Percentiles rank a stretch among this genome's conserved stretches.
Conservation (phyloP, 1,140 invertebrate genomes). For the Phocides pigmalion region DNA sequence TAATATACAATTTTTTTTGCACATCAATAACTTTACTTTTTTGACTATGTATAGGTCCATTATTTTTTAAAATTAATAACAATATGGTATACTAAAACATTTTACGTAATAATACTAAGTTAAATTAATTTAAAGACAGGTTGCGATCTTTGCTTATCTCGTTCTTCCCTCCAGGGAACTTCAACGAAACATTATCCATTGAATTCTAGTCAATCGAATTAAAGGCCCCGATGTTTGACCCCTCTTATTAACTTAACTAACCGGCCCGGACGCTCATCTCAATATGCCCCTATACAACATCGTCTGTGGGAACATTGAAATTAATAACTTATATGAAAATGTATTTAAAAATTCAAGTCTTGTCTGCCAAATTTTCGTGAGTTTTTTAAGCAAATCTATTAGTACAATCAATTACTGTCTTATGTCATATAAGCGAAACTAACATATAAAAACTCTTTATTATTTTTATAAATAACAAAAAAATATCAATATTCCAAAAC, state of each 20-base stretch:
- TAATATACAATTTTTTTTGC: too few species aligned
- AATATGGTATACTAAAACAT: too few species aligned
- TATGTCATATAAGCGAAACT: too few species aligned
- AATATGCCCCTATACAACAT: constrained; percentile 43
- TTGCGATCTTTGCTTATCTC: not conserved
- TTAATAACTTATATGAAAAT: not conserved
- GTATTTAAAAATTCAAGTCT: not conserved
- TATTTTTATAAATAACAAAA: not conserved
- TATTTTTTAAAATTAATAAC: too few species aligned
- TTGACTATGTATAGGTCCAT: too few species aligned
- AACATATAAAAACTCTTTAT: not conserved
- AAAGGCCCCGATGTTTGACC: constrained; percentile 44
- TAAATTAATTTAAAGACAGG: too few species aligned
- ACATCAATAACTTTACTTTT: too few species aligned
- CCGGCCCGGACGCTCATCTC: constrained; percentile 25
- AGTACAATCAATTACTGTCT: too few species aligned
- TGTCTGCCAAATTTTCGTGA: too few species aligned
- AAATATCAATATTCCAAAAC: constrained; percentile 59
- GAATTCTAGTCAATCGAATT: constrained; percentile 42
- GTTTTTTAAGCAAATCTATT: too few species aligned
- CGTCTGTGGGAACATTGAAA: constrained; percentile 24
- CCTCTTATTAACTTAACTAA: constrained; percentile 50
- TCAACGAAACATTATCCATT: constrained; percentile 26
- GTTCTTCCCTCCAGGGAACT: not conserved
- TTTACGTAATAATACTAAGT: too few species aligned